Base-by-base conservation (phyloP, 2,113 vertebrate species). In the Glaucidium brasilianum region DNA sequence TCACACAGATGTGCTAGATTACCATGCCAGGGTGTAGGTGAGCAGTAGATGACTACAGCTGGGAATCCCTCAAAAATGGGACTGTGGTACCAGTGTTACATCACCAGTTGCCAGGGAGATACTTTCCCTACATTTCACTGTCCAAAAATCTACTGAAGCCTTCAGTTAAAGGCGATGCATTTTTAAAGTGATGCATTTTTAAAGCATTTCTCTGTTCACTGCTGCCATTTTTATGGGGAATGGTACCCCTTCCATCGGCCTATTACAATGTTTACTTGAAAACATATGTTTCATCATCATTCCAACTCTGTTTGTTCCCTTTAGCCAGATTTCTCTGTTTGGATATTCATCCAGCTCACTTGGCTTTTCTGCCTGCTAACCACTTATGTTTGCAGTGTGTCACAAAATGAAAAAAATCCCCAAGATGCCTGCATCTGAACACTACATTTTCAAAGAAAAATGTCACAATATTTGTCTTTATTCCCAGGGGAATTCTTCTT, bases 21-120 rank as follows among this genome's bases (percentile, higher is more conserved):
- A 19, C 35, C 0, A 0, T 59, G 68, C 34, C 52, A 55, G 14
- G 35, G 12, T 1, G 0, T 32, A 39, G 8, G 8, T 67, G 30
- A 91, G 73, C 47, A 84, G n/a, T 5, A 32, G 56, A 10, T 60
- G 30, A 41, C 27, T 93, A 30, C 25, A 83, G 58, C 5, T 56
- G 67, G 37, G n/a, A 86, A 69, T 50, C 62, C 41, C 50, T 55
- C 47, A 49, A 41, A 55, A 55, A 45, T 5, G 8, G 41, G 64
- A 69, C 63, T 49, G 26, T 39, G 41, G 47, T 53, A 73, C 12
- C 45, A 50, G 32, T 39, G 12, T 41, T 60, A 56, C n/a, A 30
- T 60, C 35, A 68, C 26, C 55, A 26, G 29, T 15, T 73, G 21
- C 35, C n/a, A 59, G 55, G 59, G 43, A 60, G 43, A 35, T 50